Evolutionary conservation across 64 coral and sea anemone species (phyloP).

Genomic region (Montipora foliosa): DNA sequence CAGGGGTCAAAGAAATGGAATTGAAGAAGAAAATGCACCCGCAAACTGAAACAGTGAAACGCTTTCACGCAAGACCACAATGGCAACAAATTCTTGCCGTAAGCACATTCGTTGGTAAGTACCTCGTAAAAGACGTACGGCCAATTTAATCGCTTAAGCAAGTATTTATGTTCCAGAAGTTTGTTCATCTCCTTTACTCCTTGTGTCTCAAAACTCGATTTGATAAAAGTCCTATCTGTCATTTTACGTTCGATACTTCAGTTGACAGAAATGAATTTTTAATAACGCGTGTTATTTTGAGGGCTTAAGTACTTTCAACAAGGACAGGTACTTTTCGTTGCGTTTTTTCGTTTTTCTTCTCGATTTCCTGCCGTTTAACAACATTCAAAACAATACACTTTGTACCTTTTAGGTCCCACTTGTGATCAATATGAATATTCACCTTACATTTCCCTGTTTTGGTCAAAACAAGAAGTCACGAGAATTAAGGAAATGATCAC

Average conservation of each 20-base stretch:
- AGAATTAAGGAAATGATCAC: not conserved
- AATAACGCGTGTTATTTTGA: not conserved
- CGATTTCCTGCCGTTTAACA: not conserved
- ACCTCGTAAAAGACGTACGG: not conserved
- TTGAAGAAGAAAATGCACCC: not conserved
- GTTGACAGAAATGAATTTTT: conserved; percentile 10
- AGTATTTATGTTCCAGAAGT: not conserved
- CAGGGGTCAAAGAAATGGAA: not conserved
- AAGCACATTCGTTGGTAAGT: conserved; percentile 65
- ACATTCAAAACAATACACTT: not conserved
- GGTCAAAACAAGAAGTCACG: not conserved
- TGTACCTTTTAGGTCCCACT: not conserved
- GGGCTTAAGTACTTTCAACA: not conserved
- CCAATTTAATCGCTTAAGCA: not conserved
- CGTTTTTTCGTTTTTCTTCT: not conserved
- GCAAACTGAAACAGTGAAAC: conserved; percentile 82
- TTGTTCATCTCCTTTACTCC: not conserved
- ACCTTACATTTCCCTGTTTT: not conserved
- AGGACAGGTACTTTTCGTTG: not conserved
- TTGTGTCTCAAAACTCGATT: not conserved
- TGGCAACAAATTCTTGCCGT: conserved; percentile 82
- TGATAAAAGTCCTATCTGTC: not conserved
- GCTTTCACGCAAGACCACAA: conserved; percentile 55
- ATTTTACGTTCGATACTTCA: not conserved
- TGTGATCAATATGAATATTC: not conserved